Percentiles rank a stretch among this genome's conserved stretches.
Conservation (phyloP, 2,797 vertebrate genomes). For the Cyprinodon diabolis region DNA sequence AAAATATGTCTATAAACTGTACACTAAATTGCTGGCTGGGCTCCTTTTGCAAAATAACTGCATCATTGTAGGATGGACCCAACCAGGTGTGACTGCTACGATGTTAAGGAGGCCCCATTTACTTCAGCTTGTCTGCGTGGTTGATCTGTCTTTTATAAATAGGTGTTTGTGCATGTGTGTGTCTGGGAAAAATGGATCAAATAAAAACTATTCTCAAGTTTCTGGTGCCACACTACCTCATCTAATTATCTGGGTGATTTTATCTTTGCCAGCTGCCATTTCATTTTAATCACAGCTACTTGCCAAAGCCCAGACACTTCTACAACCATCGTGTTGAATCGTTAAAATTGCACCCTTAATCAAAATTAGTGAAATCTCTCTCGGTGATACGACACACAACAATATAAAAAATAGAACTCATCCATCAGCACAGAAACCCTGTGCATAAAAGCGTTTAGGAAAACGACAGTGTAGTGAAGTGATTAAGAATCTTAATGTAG, state of each 20-base stretch:
- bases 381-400: constrained; percentile 5
- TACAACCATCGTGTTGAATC: background rate
- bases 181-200: constrained; percentile 1
- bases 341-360: constrained; percentile 2
- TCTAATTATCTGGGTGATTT: constrained; percentile 13
- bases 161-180: no score
- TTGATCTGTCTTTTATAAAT: background rate
- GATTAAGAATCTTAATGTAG: constrained; percentile 40
- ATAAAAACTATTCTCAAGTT: constrained; percentile 4
- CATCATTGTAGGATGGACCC: background rate
- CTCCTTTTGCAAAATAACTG: background rate
- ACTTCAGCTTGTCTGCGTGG: background rate
- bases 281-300: constrained; percentile 11
- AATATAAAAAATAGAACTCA: background rate
- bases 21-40: background rate
- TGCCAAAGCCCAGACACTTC: background rate
- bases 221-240: constrained; percentile 14
- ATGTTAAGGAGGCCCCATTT: background rate
- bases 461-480: constrained; percentile 28
- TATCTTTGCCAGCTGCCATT: constrained; percentile 4
- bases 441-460: constrained; percentile 13
- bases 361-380: constrained; percentile 3
- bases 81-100: background rate
- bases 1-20: background rate
- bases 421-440: background rate